These are phyloP conservation scores for Euspilapteryx auroguttella DNA, from an alignment of 2,888 invertebrate genomes.

Conservation along the genomic window DNA sequence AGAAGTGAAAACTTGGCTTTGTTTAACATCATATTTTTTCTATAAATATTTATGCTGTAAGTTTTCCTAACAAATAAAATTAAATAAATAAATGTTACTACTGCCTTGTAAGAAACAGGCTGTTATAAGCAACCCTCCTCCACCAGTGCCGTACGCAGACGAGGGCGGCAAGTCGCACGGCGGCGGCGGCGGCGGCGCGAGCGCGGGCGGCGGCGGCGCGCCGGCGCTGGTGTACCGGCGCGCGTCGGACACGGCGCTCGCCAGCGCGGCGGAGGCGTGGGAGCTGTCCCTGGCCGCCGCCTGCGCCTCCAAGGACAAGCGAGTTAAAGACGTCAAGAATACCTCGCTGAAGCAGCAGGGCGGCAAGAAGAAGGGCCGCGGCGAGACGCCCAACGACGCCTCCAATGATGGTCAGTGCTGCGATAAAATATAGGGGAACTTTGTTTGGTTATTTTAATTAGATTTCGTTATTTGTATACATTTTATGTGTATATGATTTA, in stretches of 20 bases:
- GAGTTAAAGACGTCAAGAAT: conserved; percentile 82
- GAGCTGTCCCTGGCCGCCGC: conserved; percentile 82
- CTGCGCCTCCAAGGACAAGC: conserved; percentile 86
- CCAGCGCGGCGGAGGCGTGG: conserved; percentile 80
- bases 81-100: no score
- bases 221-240: conserved; percentile 57
- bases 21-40: no score
- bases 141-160: conserved; percentile 12
- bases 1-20: no score
- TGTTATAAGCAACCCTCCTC: no score
- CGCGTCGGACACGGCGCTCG: conserved; percentile 78
- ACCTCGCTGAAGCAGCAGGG: conserved; percentile 44
- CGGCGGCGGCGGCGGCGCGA: conserved; percentile 12
- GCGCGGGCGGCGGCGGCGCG: conserved; percentile 50
- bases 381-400: conserved; percentile 23
- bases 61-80: no score
- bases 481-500: no score
- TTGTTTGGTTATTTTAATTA: no score
- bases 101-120: no score
- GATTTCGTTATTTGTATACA: no score
- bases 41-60: no score
- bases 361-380: conserved; percentile 34
- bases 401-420: no score
- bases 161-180: conserved; percentile 31
- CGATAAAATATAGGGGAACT: no score